Conservation (phyloP, 2,113 vertebrate species). For the Butorides virescens region DNA sequence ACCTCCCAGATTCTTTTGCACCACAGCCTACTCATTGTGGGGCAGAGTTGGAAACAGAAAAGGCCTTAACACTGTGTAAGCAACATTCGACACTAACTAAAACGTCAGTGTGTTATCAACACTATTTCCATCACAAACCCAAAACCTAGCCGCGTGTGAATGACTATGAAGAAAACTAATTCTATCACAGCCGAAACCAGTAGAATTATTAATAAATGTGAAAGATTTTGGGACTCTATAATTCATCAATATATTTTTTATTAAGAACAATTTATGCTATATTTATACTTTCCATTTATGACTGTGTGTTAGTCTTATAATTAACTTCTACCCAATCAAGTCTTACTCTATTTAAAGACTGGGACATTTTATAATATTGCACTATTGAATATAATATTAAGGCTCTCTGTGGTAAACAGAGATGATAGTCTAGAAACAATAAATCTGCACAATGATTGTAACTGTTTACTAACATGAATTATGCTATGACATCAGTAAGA, state of each 20-base stretch:
- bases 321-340: background rate
- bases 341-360: background rate
- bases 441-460: background rate
- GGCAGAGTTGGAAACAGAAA: background rate
- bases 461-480: background rate
- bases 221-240: background rate
- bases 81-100: background rate
- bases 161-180: background rate
- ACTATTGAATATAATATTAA: background rate
- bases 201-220: background rate
- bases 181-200: background rate
- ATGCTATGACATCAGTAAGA: background rate
- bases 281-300: background rate
- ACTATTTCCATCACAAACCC: background rate
- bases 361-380: background rate
- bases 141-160: background rate
- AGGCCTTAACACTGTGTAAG: background rate
- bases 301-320: background rate
- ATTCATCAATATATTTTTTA: background rate
- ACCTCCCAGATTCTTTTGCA: background rate
- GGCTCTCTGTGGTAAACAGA: background rate
- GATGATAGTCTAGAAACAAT: background rate
- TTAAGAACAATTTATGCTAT: background rate
- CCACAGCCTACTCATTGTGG: accelerated
- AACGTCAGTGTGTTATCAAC: background rate